Evolutionary conservation across 2,113 vertebrate species (phyloP).

Genomic region (Butorides virescens): DNA sequence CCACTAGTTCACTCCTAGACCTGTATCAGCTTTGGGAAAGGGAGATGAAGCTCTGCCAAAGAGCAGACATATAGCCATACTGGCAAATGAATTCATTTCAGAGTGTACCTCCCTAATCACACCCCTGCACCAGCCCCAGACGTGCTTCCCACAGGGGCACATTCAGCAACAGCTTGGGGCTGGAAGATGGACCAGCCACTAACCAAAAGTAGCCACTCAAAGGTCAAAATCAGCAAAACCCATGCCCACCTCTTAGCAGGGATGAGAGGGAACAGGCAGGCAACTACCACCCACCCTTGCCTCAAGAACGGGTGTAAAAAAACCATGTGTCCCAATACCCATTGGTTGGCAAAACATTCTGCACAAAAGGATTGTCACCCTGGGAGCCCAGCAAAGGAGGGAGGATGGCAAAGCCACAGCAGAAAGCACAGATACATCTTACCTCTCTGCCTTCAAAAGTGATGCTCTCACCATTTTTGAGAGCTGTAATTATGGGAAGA

Average conservation of each 20-base stretch:
- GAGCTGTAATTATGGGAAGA: constrained; percentile 82
- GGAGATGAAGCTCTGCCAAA: not conserved
- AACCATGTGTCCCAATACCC: rapidly evolving
- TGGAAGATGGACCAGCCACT: not conserved
- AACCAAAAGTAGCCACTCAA: not conserved
- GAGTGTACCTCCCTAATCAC: rapidly evolving
- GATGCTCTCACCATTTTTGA: constrained; percentile 85
- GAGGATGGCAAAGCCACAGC: not conserved
- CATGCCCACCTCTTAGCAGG: not conserved
- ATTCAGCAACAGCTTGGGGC: not conserved
- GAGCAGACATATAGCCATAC: not conserved
- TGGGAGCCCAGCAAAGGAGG: not conserved
- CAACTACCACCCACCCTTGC: not conserved
- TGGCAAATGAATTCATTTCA: not conserved
- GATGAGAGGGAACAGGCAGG: not conserved
- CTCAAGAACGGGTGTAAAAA: not conserved
- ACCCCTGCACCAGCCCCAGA: not conserved
- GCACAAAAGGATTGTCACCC: not conserved
- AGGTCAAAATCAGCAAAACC: not conserved
- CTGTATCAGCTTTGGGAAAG: not conserved
- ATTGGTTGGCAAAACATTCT: not conserved
- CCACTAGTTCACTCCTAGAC: not conserved
- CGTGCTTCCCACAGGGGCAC: rapidly evolving
- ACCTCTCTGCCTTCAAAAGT: constrained; percentile 89
- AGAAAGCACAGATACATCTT: not conserved